Base-by-base conservation (phyloP, 1,140 invertebrate genomes). In the Cephus cinctus region DNA sequence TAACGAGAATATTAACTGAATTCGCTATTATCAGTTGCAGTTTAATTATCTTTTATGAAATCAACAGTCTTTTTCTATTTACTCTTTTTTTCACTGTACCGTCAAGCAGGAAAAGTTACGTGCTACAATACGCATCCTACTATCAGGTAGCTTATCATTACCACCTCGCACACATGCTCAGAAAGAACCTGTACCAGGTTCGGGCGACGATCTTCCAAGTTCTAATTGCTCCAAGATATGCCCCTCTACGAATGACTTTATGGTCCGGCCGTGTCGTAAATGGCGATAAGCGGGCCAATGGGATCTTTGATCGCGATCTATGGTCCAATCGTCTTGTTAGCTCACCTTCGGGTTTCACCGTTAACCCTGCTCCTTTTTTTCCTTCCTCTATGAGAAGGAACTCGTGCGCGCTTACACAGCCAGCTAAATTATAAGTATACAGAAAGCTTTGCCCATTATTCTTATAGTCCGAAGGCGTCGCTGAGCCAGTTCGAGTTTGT, bases 201-300 rank as follows among this genome's bases (percentile, higher is more conserved):
- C 11, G 34, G 14, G 11, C 39, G 4, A 19, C 39, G 20, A 41
- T 41, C 39, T 14, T 22, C 18, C 20, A 8, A 21, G 39, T 19
- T 36, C 20, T 45, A 54, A 54, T 54, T 54, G 32, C 47, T 41
- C 18, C 16, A 35, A 46, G 52, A 54, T 54, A 54, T 54, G 52
- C 43, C 47, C 52, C 52, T 43, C 52, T 46, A 35, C 20, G 39
- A 11, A 11, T 14, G 9, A 21, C 20, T 41, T 15, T 9, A n/a
- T 8, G 39, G 22, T 41, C 39, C 2, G 6, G 20, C 20, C 9
- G 22, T 19, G 20, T 14, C 39, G 2, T 8, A 14, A 20, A 20
- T 41, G 12, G 39, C 39, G 6, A 27, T 27, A 6, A n/a, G 25
- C 6, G n/a, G n/a, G n/a, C 6, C 6, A 27, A n/a, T n/a, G 6